These are phyloP conservation scores for Kuschelorhynchus macadamiae DNA, from an alignment of 2,888 invertebrate species.

Conservation along the genomic window DNA sequence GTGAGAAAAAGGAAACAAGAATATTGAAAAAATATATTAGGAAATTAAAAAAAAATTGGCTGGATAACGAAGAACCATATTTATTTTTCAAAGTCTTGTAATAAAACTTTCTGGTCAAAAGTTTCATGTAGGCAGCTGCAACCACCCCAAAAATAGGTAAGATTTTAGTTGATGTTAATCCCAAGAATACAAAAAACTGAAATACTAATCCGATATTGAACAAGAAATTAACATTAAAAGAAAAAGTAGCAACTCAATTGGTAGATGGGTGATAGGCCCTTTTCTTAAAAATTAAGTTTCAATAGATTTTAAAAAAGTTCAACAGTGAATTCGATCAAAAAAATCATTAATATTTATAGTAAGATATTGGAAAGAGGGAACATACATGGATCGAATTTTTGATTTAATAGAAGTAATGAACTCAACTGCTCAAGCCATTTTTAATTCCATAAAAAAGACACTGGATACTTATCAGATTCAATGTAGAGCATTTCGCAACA, in stretches of 20 bases:
- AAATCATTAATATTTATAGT: constrained; percentile 5
- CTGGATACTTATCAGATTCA: constrained; percentile 30
- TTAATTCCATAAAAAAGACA: constrained; percentile 9
- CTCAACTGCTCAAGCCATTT: neutral
- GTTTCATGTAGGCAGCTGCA: no score
- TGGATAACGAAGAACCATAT: no score
- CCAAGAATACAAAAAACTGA: no score
- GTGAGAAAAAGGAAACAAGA: no score
- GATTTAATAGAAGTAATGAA: neutral
- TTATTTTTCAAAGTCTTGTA: no score
- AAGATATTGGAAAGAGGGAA: constrained; percentile 3
- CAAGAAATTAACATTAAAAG: neutral
- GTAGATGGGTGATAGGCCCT: neutral
- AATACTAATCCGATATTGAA: no score
- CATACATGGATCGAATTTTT: neutral
- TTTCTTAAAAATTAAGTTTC: neutral
- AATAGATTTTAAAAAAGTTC: neutral
- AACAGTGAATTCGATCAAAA: constrained; percentile 1
- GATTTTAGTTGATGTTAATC: no score
- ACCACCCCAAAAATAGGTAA: no score
- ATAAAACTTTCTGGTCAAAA: no score
- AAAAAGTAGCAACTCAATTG: constrained; percentile 5
- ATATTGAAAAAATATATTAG: no score
- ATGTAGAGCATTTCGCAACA: constrained; percentile 40
- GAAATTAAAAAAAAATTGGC: no score